These are phyloP conservation scores for Centropus bengalensis DNA, from an alignment of 2,113 vertebrate species.

Conservation along the genomic window DNA sequence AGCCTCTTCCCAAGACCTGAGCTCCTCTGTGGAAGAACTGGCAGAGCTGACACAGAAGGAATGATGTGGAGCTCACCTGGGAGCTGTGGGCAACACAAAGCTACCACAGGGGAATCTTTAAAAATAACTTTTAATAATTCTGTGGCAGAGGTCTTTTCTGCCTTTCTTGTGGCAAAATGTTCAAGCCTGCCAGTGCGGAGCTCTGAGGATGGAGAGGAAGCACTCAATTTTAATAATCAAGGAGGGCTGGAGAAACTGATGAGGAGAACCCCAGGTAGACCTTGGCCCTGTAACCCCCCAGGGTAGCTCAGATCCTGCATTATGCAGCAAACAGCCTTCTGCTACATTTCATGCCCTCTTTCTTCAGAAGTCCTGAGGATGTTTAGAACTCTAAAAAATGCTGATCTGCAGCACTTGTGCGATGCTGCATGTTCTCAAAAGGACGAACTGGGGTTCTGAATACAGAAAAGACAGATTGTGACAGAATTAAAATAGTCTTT, in stretches of 20 bases:
- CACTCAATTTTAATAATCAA: too few relatives aligned
- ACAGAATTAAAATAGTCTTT: constrained; percentile 1
- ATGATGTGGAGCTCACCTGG: not conserved
- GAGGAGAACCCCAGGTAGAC: not conserved
- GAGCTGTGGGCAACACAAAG: not conserved
- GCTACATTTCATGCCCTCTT: not conserved
- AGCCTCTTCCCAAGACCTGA: not conserved
- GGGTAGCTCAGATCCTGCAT: not conserved
- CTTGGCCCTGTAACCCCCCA: not conserved
- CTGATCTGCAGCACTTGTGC: not conserved
- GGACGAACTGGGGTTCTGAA: not conserved
- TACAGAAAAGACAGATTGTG: not conserved
- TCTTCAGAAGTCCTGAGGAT: constrained; percentile 5
- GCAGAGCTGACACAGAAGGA: not conserved
- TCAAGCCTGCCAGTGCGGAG: not conserved
- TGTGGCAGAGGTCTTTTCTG: not conserved
- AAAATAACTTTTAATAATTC: not conserved
- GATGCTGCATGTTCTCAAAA: not conserved
- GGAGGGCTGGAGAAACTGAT: not conserved
- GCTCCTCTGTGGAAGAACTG: not conserved
- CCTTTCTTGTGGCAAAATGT: not conserved
- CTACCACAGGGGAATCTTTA: not conserved
- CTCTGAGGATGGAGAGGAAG: not conserved
- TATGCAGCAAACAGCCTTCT: not conserved
- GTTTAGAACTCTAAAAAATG: not conserved